These are phyloP conservation scores for Gastrophysa polygoni DNA, from an alignment of 2,888 invertebrate species.

Conservation along the genomic window DNA sequence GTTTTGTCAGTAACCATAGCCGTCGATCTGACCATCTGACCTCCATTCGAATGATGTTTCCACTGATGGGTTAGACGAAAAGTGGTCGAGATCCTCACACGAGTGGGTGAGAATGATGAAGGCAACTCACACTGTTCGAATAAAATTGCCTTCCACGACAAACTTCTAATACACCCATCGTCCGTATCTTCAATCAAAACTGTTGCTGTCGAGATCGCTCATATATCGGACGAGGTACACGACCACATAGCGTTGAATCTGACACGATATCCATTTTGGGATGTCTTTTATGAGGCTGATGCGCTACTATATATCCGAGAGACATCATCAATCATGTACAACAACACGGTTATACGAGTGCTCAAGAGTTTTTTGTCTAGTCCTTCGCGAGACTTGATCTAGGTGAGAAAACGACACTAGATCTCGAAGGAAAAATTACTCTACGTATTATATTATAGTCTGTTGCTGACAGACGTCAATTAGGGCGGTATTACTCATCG, in stretches of 20 bases:
- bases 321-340: conserved; percentile 27
- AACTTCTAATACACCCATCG: background rate
- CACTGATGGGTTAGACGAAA: too few relatives aligned
- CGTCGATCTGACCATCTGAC: too few relatives aligned
- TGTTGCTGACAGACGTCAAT: too few relatives aligned
- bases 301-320: conserved; percentile 22
- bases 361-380: conserved; percentile 14
- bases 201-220: background rate
- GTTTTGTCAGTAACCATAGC: too few relatives aligned
- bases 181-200: background rate
- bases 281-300: conserved; percentile 11
- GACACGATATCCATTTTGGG: conserved; percentile 19
- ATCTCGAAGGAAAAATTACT: too few relatives aligned
- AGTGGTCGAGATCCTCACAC: too few relatives aligned
- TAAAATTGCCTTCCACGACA: background rate
- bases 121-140: background rate
- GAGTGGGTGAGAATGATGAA: too few relatives aligned
- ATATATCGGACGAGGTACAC: conserved; percentile 4
- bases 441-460: too few relatives aligned
- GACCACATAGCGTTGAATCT: conserved; percentile 13
- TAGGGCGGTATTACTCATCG: too few relatives aligned
- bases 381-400: background rate
- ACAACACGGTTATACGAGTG: conserved; percentile 20
- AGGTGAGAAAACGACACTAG: background rate
- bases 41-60: too few relatives aligned